Evolutionary conservation across 1,140 invertebrate species (phyloP), one percentile per base, ranked within the genome.

Genomic region (Phymastichus coffea): DNA sequence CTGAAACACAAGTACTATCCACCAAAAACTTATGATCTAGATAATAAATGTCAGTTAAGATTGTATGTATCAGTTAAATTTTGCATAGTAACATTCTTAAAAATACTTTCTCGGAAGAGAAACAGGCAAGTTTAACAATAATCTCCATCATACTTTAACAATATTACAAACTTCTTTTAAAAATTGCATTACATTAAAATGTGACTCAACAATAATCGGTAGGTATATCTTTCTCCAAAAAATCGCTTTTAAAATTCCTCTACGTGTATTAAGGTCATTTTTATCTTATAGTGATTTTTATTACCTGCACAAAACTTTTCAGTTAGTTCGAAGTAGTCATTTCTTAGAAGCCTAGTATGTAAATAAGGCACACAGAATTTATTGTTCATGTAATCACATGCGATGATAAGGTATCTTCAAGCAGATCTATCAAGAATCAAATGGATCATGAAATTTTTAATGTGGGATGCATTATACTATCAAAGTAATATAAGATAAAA

Each of bases 21-120:
- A 61, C 47, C 66, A 46, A 70, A 64, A 66, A 69, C 70, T 68
- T 71, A 71, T 61, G 23, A 68, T 23, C 70, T 72, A 72, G 35
- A 57, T 26, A 66, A 59, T 66, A 71, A 70, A 66, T 68, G 59
- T 67, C 41, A 59, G 59, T 72, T 70, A 70, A 71, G 67, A 57
- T 64, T 48, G 44, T 69, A 69, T 66, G 66, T 54, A 23, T 22
- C n/a, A 54, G 51, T 60, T 54, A 41, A 60, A 60, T 54, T 60
- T 26, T 47, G 22, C 33, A 60, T 54, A 48, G 23, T 47, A 60
- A 60, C 49, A 51, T 62, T 69, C 41, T 49, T 15, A 60, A 47
- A 53, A 59, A 57, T 49, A 57, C 62, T 55, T 63, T 57, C 38
- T 37, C 57, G 51, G 20, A 54, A 40, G 56, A 66, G 55, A 69